Percentiles rank a stretch among this genome's conserved stretches.
Conservation (phyloP, 2,113 vertebrate species). For the Acanthisitta chloris region DNA sequence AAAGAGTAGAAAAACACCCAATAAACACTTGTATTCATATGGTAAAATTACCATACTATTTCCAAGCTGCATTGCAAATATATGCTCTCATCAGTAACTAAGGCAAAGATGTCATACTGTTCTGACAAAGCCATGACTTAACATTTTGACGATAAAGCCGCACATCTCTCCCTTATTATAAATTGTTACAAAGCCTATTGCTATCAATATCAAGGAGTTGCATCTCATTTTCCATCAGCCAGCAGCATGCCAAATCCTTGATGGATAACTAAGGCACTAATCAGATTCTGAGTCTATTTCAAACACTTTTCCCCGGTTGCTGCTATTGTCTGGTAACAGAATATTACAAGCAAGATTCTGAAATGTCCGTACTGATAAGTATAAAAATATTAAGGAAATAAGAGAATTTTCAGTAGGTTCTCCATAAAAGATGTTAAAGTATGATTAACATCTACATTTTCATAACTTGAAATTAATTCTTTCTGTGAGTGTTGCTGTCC, state of each 20-base stretch:
- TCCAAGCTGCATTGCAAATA: not conserved
- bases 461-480: not conserved
- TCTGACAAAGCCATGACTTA: not conserved
- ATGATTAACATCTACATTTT: not conserved
- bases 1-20: not conserved
- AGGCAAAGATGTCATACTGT: not conserved
- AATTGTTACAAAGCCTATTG: slow-evolving; percentile 15
- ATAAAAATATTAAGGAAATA: not conserved
- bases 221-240: slow-evolving; percentile 45
- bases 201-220: slow-evolving; percentile 41
- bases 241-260: slow-evolving; percentile 7
- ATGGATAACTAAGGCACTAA: slow-evolving; percentile 44
- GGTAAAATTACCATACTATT: not conserved
- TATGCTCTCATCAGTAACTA: not conserved
- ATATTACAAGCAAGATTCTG: not conserved
- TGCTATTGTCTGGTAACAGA: not conserved
- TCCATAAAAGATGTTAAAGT: not conserved
- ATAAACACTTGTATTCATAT: not conserved
- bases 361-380: not conserved
- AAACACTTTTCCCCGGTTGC: not conserved
- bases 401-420: not conserved
- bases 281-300: slow-evolving; percentile 37
- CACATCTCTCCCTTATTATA: not conserved
- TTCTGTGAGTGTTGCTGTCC: not conserved
- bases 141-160: not conserved